Base-by-base conservation (phyloP, 2,888 invertebrate species). In the Endomychus coccineus region DNA sequence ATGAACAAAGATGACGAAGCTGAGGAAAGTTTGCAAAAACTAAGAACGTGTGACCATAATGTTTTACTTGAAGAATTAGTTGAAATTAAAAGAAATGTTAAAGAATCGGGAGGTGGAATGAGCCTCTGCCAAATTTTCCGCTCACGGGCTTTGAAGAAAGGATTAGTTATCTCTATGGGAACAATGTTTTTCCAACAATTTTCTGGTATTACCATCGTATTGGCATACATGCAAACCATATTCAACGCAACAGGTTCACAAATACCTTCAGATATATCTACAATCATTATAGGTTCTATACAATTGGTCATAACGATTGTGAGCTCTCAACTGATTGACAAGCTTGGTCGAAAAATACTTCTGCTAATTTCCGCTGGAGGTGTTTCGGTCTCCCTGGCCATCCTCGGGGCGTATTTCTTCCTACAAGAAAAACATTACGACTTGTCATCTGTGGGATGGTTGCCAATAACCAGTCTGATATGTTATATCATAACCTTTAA, bases 211-310 rank as follows among this genome's bases (percentile, higher is more conserved):
- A 83, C 83, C 60, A 80, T 83, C 0, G 79, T 87, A 1, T 69
- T 86, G 2, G 81, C 83, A 60, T 85, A 84, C 63, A 77, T 82
- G 59, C 77, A 81, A 43, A 67, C 69, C 16, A 85, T 86, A 51
- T 85, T 86, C 56, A 59, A 65, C 55, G 44, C 64, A 48, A 42
- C 65, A 30, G 53, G 64, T 39, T 42, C 55, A 43, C 34, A 46
- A 51, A 45, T 68, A 2, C 68, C 77, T 23, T 70, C 80, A 0
- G 70, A 77, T 3, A 55, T 77, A 16, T 78, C 81, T 0, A 79
- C 85, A 10, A 86, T 90, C 36, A 75, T 87, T 29, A 75, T 91
- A 30, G 86, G n/a, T n/a, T n/a, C n/a, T n/a, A n/a, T n/a, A n/a
- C n/a, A n/a, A n/a, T n/a, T n/a, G n/a, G n/a, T n/a, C n/a, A n/a